A percentile compares a stretch with the other conserved stretches of the same genome.
phyloP scores from a whole-genome alignment of 2,113 vertebrate genomes.

The Barbus barbus region DNA sequence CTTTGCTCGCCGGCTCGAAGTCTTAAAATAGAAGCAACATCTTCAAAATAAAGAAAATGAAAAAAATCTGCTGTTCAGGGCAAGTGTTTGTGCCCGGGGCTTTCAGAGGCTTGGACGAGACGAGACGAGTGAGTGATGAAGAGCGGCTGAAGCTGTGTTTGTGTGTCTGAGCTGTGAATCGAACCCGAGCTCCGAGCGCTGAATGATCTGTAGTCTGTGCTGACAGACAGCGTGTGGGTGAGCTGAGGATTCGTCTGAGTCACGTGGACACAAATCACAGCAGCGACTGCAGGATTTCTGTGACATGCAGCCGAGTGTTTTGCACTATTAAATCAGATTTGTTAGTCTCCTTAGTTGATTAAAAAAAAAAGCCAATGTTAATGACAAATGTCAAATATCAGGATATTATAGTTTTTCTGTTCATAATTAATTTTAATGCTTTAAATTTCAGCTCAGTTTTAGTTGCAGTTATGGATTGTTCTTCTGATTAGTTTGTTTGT shows the following conservation, averaged over 20 bases:
- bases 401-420: too few species aligned
- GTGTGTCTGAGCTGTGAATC: background rate
- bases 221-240: background rate
- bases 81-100: background rate
- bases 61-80: background rate
- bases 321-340: too few species aligned
- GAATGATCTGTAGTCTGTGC: background rate
- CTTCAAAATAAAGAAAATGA: background rate
- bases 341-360: too few species aligned
- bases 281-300: background rate
- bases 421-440: too few species aligned
- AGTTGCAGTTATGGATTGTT: too few species aligned
- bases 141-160: too few species aligned
- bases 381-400: too few species aligned
- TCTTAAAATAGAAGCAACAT: background rate
- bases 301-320: background rate
- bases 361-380: too few species aligned
- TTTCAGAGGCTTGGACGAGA: background rate
- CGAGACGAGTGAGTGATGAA: background rate
- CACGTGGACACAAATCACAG: background rate
- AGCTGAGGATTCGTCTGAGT: background rate
- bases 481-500: too few species aligned
- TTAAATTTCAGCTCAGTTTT: too few species aligned
- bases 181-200: too few species aligned
- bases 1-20: background rate